A percentile compares a stretch with the other conserved stretches of the same genome.
Conservation (phyloP, 2,888 invertebrate genomes). For the Alloscopus bannaensis region DNA sequence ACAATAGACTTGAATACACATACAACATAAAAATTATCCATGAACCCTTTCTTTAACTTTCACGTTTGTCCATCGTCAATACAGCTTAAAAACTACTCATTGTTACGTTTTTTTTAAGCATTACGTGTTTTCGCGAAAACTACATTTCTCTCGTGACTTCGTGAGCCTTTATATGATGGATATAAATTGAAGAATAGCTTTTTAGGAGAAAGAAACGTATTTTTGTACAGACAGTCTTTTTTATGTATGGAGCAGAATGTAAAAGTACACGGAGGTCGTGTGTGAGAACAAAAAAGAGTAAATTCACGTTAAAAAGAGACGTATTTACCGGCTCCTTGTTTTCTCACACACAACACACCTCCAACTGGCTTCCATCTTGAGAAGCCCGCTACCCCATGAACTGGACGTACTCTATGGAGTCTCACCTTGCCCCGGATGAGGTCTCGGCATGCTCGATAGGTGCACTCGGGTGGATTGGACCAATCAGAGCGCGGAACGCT, state of each 20-base stretch:
- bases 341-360: too few species aligned
- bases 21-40: too few species aligned
- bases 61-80: too few species aligned
- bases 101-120: too few species aligned
- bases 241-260: not conserved
- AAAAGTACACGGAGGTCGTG: not conserved
- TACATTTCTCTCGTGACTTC: too few species aligned
- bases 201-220: not conserved
- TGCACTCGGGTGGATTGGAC: too few species aligned
- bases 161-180: not conserved
- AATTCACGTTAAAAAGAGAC: not conserved
- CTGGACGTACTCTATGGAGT: conserved; percentile 21
- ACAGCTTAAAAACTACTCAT: too few species aligned
- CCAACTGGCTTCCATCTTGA: conserved; percentile 31
- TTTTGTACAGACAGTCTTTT: not conserved
- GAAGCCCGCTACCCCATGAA: conserved; percentile 45
- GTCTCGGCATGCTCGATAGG: too few species aligned
- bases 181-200: not conserved
- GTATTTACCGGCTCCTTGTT: conserved; percentile 41
- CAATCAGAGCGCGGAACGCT: not conserved
- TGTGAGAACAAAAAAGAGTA: not conserved
- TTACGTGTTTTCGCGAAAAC: too few species aligned
- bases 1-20: too few species aligned
- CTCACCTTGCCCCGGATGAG: conserved; percentile 12
- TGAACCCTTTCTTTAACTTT: too few species aligned